Base-by-base conservation (phyloP, 2,797 vertebrate genomes). In the Neosilurus hyrtlii region DNA sequence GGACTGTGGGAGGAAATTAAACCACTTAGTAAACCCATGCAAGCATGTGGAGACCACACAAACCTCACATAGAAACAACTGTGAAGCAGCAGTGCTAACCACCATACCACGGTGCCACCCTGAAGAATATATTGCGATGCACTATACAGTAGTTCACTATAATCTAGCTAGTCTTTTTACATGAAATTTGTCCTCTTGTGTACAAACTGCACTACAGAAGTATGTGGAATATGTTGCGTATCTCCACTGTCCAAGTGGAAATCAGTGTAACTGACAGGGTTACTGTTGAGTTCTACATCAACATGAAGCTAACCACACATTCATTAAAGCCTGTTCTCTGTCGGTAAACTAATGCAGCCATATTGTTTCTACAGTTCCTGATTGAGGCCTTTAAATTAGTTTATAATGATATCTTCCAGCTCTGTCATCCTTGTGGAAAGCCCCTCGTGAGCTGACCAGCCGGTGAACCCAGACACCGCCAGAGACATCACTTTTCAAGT, bases 371-470 rank as follows among this genome's bases (percentile, higher is more conserved):
- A 20, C 71, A 57, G 43, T 66, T 79, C 30, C 35, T 73, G 75
- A 78, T 83, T 62, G 77, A 78, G 61, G 77, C 83, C 75, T 85
- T 63, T 84, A 85, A 79, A 83, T 56, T 73, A 73, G 30, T 67
- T 68, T 81, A 82, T 79, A 84, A 86, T 84, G 87, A 88, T 87
- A 85, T 82, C 86, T 82, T 68, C 73, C 52, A 83, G 80, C 73
- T 79, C 79, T 75, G 81, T 83, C 84, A 83, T 84, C 76, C 67
- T 86, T 52, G 24, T 66, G 88, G 88, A 89, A 89, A 89, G 87
- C 88, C 88, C 88, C 88, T 88, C 83, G 89, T 89, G 87, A 16
- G 49, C 84, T 92, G 92, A 92, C 91, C 92, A 90, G 88, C 85
- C 83, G 49, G 63, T 93, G 92, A 93, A 93, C 92, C 87, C 87